Percentiles rank a stretch among this genome's conserved stretches.
These are phyloP conservation scores for Cetonia aurata DNA, from an alignment of 2,888 invertebrate species.

Conservation along the genomic window DNA sequence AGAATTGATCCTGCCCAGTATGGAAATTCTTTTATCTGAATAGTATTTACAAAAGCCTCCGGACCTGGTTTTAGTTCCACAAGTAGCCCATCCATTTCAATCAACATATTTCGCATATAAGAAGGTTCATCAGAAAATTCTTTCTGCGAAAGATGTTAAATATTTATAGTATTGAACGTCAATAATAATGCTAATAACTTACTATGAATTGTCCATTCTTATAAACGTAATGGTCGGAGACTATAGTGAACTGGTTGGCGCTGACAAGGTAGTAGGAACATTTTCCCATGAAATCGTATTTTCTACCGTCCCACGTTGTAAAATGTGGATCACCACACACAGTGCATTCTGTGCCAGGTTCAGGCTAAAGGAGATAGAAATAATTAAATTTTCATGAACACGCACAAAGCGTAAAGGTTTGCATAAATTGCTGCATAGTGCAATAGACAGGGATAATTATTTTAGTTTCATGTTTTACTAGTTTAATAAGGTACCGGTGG, in stretches of 20 bases:
- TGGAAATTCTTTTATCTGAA: too few relatives aligned
- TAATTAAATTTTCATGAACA: neutral
- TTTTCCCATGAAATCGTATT: slow-evolving; percentile 13
- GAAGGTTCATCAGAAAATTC: slow-evolving; percentile 5
- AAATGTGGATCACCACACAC: slow-evolving; percentile 21
- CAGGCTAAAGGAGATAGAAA: neutral
- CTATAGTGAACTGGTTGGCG: neutral
- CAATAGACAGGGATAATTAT: too few relatives aligned
- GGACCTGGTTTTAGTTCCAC: slow-evolving; percentile 11
- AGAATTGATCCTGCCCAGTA: too few relatives aligned
- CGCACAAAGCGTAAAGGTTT: too few relatives aligned
- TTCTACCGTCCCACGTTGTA: slow-evolving; percentile 3
- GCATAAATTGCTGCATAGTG: neutral
- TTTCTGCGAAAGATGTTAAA: slow-evolving; percentile 1
- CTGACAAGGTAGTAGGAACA: neutral
- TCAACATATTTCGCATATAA: neutral
- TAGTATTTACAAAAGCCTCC: neutral
- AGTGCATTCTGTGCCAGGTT: neutral
- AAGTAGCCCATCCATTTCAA: neutral
- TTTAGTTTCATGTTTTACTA: neutral
- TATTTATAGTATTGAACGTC: too few relatives aligned
- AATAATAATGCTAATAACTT: neutral
- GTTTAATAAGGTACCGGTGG: slow-evolving; percentile 61
- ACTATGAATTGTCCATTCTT: neutral
- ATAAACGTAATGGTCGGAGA: neutral